These are phyloP conservation scores for Triplophysa tibetana DNA, from an alignment of 2,113 vertebrate species.

Conservation along the genomic window DNA sequence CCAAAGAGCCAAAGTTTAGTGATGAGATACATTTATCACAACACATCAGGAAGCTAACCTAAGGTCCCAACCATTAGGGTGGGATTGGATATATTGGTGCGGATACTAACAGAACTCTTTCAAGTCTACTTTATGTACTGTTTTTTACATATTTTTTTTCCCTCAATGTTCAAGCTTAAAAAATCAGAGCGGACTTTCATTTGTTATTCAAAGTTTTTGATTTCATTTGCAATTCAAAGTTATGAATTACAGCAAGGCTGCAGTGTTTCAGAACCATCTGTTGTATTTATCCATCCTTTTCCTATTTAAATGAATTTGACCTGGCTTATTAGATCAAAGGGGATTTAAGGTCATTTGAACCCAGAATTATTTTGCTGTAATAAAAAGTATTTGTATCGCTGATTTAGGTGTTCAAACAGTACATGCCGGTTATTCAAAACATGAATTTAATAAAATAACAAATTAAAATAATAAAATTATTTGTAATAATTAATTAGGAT, in stretches of 20 bases:
- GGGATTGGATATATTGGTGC: background rate
- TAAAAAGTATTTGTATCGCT: too few species aligned
- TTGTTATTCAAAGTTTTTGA: constrained; percentile 26
- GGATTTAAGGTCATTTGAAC: background rate
- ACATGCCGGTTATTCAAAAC: background rate
- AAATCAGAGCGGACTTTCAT: background rate
- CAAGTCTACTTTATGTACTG: too few species aligned
- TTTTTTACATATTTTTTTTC: too few species aligned
- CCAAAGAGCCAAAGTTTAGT: too few species aligned
- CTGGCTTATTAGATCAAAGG: background rate
- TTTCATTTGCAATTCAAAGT: constrained; percentile 34
- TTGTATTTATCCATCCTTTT: background rate
- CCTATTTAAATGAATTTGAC: constrained; percentile 49
- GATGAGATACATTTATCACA: constrained; percentile 9
- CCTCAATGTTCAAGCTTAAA: background rate
- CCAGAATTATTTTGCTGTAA: background rate
- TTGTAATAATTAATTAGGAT: too few species aligned
- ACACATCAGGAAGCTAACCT: background rate
- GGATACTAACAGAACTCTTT: background rate
- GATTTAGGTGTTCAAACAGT: background rate
- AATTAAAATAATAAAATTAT: too few species aligned
- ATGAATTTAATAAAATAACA: too few species aligned
- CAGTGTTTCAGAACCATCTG: background rate
- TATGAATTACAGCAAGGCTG: background rate
- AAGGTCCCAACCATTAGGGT: background rate